These are phyloP conservation scores for Pseudopipra pipra DNA, from an alignment of 2,113 vertebrate genomes.

Conservation along the genomic window DNA sequence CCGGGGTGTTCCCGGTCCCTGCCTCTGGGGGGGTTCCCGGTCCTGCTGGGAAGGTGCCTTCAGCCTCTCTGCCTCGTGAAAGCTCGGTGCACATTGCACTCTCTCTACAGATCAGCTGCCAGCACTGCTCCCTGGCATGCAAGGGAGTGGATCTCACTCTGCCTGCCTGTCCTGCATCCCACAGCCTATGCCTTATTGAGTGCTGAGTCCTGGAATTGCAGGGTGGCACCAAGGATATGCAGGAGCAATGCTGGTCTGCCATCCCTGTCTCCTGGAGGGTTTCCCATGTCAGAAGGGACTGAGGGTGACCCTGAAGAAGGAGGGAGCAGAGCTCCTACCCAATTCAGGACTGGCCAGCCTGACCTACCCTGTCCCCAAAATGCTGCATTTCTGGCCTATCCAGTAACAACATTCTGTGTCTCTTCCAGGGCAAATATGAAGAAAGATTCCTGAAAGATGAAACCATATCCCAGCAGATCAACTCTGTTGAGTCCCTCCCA, in stretches of 20 bases:
- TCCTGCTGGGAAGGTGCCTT: not conserved
- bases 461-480: conserved; percentile 71
- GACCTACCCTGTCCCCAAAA: not conserved
- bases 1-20: not conserved
- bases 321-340: not conserved
- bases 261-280: not conserved
- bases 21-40: not conserved
- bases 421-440: conserved; percentile 79
- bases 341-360: accelerated
- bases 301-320: not conserved
- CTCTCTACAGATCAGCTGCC: not conserved
- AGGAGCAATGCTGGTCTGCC: accelerated
- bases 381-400: accelerated
- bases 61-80: not conserved
- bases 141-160: not conserved
- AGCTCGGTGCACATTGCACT: accelerated
- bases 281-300: not conserved
- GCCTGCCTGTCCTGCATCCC: not conserved
- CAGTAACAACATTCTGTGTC: not conserved
- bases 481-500: conserved; percentile 45
- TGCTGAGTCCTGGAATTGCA: not conserved
- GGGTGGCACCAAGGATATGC: not conserved
- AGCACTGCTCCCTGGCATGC: not conserved
- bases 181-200: accelerated
- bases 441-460: conserved; percentile 79